Evolutionary conservation across 2,797 vertebrate genomes (phyloP).

Genomic region (Phrynocephalus vlangalii): DNA sequence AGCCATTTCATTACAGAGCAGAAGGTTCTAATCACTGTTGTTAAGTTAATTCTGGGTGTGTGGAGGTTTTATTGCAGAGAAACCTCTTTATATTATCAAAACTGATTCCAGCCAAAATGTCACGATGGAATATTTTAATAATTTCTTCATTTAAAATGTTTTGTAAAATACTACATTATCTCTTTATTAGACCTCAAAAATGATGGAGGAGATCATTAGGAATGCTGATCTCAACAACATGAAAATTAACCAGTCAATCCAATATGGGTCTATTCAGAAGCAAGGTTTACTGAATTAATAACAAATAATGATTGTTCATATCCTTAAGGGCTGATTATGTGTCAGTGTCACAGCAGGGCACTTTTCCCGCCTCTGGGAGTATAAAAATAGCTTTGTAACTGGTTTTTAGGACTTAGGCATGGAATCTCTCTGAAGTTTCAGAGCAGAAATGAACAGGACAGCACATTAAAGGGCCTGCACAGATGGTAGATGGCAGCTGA

Average conservation of each 20-base stretch:
- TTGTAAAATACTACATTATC: background rate
- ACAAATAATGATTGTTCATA: too few species aligned
- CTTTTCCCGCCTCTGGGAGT: too few species aligned
- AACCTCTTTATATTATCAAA: background rate
- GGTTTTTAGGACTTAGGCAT: too few species aligned
- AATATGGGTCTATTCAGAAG: background rate
- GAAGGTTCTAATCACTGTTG: background rate
- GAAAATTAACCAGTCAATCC: background rate
- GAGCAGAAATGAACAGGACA: too few species aligned
- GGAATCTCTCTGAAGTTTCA: too few species aligned
- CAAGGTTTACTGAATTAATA: background rate
- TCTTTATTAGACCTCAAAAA: background rate
- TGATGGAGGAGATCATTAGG: background rate
- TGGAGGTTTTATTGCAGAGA: background rate
- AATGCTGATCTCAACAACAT: background rate
- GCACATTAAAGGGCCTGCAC: too few species aligned
- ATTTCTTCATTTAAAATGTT: background rate
- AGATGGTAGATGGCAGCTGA: too few species aligned
- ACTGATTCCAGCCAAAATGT: background rate
- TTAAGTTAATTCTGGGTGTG: background rate
- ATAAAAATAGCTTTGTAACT: too few species aligned
- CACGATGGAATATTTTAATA: background rate
- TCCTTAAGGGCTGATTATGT: too few species aligned
- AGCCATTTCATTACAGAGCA: background rate
- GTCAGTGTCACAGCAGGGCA: too few species aligned